Conservation (phyloP, 1,140 invertebrate species). For the Drosophila sucinea region DNA sequence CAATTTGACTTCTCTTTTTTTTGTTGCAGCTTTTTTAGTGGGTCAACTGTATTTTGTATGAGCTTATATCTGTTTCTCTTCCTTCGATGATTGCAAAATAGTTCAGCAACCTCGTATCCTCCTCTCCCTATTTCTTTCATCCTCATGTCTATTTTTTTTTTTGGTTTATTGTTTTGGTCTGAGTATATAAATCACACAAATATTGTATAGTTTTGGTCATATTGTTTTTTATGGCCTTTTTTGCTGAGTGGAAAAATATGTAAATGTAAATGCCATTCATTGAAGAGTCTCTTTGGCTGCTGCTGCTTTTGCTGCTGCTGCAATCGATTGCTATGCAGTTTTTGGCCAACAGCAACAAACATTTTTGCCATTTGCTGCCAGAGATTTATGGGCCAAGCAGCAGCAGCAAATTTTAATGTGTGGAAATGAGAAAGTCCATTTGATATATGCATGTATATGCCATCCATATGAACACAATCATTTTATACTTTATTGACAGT, state of each 20-base stretch:
- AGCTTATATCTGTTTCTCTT: slow-evolving; percentile 2
- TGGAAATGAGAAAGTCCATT: slow-evolving; percentile 69
- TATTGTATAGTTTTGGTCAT: slow-evolving; percentile 31
- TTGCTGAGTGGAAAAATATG: slow-evolving; percentile 73
- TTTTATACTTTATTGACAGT: slow-evolving; percentile 60
- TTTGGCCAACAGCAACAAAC: slow-evolving; percentile 59
- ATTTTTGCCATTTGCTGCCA: slow-evolving; percentile 68
- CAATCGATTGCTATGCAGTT: slow-evolving; percentile 66
- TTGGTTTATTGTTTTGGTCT: slow-evolving; percentile 46
- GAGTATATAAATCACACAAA: slow-evolving; percentile 71
- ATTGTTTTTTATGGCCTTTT: slow-evolving; percentile 54
- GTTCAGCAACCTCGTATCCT: slow-evolving; percentile 2
- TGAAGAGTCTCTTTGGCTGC: slow-evolving; percentile 6
- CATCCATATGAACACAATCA: slow-evolving; percentile 38
- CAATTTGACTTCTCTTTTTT: slow-evolving; percentile 7
- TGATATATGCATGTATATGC: slow-evolving; percentile 62
- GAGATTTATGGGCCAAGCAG: slow-evolving; percentile 57
- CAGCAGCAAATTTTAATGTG: slow-evolving; percentile 67
- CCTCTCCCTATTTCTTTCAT: background rate
- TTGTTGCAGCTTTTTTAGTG: background rate
- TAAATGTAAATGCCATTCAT: slow-evolving; percentile 53
- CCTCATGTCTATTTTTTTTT: slow-evolving; percentile 3
- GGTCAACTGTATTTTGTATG: slow-evolving; percentile 3
- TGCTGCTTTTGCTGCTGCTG: background rate
- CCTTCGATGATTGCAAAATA: slow-evolving; percentile 7